phyloP scores from a whole-genome alignment of 2,797 vertebrate species.

The Enteromius anoplus region DNA sequence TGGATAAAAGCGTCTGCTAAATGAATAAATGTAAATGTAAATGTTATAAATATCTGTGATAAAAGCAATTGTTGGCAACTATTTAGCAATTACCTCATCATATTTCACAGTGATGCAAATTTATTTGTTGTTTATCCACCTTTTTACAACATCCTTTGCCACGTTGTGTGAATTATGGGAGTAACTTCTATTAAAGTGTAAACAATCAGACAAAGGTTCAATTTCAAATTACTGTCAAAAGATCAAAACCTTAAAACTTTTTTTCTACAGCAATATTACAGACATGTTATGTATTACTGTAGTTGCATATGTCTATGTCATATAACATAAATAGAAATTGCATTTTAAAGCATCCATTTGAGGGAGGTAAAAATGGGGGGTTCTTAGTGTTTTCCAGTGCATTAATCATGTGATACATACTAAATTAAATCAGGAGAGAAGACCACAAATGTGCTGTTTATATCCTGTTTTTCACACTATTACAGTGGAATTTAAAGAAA shows the following conservation, averaged over 20 bases:
- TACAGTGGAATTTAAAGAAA: not conserved
- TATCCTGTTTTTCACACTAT: not conserved
- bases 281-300: not conserved
- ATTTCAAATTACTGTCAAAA: not conserved
- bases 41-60: not conserved
- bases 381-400: not conserved
- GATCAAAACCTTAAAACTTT: not conserved
- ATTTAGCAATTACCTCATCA: not conserved
- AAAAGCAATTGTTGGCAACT: not conserved
- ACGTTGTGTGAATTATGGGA: not conserved
- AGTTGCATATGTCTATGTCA: not conserved
- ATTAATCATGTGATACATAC: not conserved
- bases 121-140: not conserved
- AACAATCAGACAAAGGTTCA: not conserved
- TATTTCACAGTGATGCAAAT: not conserved
- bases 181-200: not conserved
- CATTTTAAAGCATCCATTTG: not conserved
- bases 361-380: not conserved
- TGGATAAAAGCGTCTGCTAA: too few species aligned
- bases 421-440: not conserved
- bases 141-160: not conserved
- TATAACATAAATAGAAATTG: not conserved
- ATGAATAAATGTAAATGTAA: too few species aligned
- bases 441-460: not conserved
- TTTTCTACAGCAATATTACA: not conserved